Conservation (phyloP, 2,888 invertebrate species). For the Chaitophorus viminalis region DNA sequence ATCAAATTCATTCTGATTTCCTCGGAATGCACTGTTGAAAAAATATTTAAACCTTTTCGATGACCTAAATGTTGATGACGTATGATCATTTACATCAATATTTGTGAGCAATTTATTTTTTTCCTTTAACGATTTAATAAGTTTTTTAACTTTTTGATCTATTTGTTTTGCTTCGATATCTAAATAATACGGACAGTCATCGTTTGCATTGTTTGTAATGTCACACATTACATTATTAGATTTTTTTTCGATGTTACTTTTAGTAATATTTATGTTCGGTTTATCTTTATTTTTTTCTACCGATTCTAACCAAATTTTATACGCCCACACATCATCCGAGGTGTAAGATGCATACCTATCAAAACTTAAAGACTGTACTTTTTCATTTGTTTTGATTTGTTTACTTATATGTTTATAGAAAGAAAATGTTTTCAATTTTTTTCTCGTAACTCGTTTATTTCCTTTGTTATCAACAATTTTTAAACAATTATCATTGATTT, state of each 20-base stretch:
- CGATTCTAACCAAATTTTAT: slow-evolving; percentile 33
- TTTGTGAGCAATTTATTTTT: neutral
- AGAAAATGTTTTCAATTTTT: slow-evolving; percentile 39
- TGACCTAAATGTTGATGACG: neutral
- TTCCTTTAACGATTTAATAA: slow-evolving; percentile 29
- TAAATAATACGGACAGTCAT: neutral
- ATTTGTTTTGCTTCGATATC: slow-evolving; percentile 8
- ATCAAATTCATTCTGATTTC: slow-evolving; percentile 19
- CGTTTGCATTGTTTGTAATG: too few relatives aligned
- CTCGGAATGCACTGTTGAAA: slow-evolving; percentile 34
- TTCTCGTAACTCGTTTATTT: neutral
- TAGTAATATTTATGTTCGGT: neutral
- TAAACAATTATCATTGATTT: neutral
- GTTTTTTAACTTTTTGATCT: slow-evolving; percentile 36
- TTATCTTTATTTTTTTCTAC: slow-evolving; percentile 12
- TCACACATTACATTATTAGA: neutral
- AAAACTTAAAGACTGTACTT: neutral
- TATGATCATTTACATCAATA: neutral
- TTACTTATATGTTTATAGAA: slow-evolving; percentile 31
- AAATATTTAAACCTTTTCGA: slow-evolving; percentile 35
- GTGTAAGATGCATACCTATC: neutral
- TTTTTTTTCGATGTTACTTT: neutral
- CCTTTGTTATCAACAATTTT: neutral
- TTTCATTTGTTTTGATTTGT: neutral
- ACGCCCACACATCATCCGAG: slow-evolving; percentile 2